These are phyloP conservation scores for Acanthopagrus latus DNA, from an alignment of 2,797 vertebrate species.

Conservation along the genomic window DNA sequence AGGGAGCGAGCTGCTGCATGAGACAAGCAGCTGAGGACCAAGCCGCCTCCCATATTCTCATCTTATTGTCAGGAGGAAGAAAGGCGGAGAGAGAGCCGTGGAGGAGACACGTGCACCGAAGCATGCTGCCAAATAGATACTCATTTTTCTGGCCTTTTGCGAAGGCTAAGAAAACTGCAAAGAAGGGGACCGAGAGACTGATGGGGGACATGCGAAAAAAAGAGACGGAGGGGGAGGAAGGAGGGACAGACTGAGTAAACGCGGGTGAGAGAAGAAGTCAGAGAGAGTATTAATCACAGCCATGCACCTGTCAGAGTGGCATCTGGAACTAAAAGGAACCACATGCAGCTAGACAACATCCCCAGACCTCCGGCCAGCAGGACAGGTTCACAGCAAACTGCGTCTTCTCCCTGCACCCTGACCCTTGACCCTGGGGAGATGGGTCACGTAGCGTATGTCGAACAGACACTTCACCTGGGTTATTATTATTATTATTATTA, in stretches of 20 bases:
- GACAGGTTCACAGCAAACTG: constrained; percentile 75
- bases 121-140: constrained; percentile 40
- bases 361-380: constrained; percentile 64
- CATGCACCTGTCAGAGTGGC: constrained; percentile 93
- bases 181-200: constrained; percentile 14
- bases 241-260: constrained; percentile 53
- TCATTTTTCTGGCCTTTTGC: constrained; percentile 8
- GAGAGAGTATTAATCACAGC: constrained; percentile 91
- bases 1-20: constrained; percentile 80
- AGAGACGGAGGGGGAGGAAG: constrained; percentile 35
- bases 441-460: constrained; percentile 49
- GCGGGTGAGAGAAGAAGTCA: constrained; percentile 68
- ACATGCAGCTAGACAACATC: constrained; percentile 85
- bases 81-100: constrained; percentile 38
- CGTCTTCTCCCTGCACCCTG: constrained; percentile 60
- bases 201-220: constrained; percentile 42
- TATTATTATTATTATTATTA: constrained; percentile 7
- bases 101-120: constrained; percentile 45
- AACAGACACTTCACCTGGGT: constrained; percentile 63
- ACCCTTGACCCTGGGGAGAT: constrained; percentile 58
- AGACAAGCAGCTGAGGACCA: constrained; percentile 95
- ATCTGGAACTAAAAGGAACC: constrained; percentile 98
- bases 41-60: constrained; percentile 69
- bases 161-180: constrained; percentile 28
- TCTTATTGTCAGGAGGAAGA: constrained; percentile 61